phyloP scores from a whole-genome alignment of 1,140 invertebrate genomes.

The Delia radicum region DNA sequence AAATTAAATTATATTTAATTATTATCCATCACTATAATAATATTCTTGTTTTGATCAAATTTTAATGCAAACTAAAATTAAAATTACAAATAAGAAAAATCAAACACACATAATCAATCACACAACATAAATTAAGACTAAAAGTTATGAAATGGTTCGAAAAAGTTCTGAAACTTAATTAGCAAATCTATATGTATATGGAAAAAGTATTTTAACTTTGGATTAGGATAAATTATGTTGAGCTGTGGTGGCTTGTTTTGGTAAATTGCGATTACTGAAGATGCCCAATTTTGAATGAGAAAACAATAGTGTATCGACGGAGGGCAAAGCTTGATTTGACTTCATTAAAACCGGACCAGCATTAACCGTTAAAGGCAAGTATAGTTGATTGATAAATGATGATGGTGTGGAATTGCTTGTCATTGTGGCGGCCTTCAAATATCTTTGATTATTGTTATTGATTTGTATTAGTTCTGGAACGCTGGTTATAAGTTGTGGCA shows the following conservation, averaged over 20 bases:
- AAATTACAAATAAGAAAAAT: background rate
- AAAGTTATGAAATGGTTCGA: background rate
- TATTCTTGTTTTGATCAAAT: too few species aligned
- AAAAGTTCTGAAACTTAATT: background rate
- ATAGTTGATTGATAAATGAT: constrained; percentile 28
- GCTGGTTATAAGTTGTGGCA: background rate
- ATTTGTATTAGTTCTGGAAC: constrained; percentile 7
- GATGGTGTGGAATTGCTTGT: background rate
- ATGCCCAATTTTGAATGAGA: constrained; percentile 25
- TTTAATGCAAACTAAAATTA: background rate
- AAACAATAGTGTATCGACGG: constrained; percentile 49
- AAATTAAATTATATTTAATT: background rate
- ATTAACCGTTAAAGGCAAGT: constrained; percentile 37
- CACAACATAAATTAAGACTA: background rate
- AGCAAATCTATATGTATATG: too few species aligned
- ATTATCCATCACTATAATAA: background rate
- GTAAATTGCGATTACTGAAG: constrained; percentile 12
- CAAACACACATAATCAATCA: background rate
- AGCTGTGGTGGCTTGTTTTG: constrained; percentile 22
- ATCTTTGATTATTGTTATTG: constrained; percentile 4
- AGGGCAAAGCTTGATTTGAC: constrained; percentile 47
- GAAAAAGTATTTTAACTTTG: constrained; percentile 3
- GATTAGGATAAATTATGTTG: constrained; percentile 24
- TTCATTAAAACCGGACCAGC: constrained; percentile 44
- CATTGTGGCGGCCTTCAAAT: background rate